Conservation (phyloP, 2,797 vertebrate species). For the Loris lydekkerianus region DNA sequence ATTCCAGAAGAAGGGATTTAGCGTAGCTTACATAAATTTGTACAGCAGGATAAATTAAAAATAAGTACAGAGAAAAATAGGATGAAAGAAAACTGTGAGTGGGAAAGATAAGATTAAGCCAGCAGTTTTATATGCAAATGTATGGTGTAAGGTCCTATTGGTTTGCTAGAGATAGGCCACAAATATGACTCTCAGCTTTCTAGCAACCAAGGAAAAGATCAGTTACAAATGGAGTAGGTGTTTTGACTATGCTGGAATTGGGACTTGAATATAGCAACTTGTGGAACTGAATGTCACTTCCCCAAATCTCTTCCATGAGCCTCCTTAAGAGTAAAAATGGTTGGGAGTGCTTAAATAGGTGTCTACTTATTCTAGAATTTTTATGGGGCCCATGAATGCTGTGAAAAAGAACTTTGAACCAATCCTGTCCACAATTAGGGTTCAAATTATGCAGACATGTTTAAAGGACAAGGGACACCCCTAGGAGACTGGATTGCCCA, state of each 20-base stretch:
- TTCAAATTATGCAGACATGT: slow-evolving; percentile 4
- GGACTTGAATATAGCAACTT: neutral
- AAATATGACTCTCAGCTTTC: slow-evolving; percentile 31
- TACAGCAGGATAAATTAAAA: slow-evolving; percentile 44
- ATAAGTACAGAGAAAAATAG: slow-evolving; percentile 28
- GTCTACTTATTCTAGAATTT: neutral
- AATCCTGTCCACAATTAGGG: neutral
- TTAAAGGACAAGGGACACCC: neutral
- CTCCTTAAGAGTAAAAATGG: neutral
- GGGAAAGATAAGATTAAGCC: neutral
- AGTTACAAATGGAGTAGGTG: neutral
- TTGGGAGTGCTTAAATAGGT: neutral
- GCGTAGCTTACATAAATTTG: neutral
- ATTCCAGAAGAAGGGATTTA: slow-evolving; percentile 36
- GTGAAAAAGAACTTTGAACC: neutral
- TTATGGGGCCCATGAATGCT: neutral
- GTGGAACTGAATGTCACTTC: neutral
- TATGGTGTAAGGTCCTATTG: neutral
- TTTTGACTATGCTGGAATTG: slow-evolving; percentile 4
- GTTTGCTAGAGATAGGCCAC: slow-evolving; percentile 12
- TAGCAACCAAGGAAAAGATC: slow-evolving; percentile 37
- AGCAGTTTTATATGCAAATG: slow-evolving; percentile 20
- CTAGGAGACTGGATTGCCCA: neutral
- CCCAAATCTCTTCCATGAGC: neutral
- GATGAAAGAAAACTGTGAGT: neutral